Evolutionary conservation across 2,797 vertebrate genomes (phyloP).

Genomic region (Oryzias dopingdopingensis): DNA sequence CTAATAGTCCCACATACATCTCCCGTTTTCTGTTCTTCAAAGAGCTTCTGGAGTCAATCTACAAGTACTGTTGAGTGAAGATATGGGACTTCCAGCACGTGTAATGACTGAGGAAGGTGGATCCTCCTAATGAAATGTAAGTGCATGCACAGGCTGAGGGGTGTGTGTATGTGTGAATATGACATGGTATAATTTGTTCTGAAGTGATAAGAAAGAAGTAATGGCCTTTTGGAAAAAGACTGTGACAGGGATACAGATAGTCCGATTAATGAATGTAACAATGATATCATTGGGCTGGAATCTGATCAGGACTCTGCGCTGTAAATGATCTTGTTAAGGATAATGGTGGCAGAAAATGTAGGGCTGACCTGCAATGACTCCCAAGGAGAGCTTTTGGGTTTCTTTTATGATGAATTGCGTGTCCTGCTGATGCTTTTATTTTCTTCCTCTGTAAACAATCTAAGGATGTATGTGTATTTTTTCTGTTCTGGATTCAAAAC

Average conservation of each 20-base stretch:
- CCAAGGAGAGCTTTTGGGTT: neutral
- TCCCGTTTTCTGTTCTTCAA: constrained; percentile 42
- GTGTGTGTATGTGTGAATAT: constrained; percentile 17
- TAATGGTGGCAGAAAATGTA: constrained; percentile 12
- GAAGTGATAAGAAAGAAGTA: constrained; percentile 57
- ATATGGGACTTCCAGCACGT: constrained; percentile 36
- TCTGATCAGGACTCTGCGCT: constrained; percentile 38
- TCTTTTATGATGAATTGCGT: neutral
- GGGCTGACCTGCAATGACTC: neutral
- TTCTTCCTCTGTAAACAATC: neutral
- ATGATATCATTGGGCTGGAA: constrained; percentile 51
- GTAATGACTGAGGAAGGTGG: constrained; percentile 41
- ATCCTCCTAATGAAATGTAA: constrained; percentile 36
- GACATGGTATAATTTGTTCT: constrained; percentile 58
- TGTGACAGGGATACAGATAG: constrained; percentile 39
- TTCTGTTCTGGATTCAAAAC: too few species aligned
- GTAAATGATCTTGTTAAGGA: constrained; percentile 41
- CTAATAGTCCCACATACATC: constrained; percentile 51
- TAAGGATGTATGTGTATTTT: neutral
- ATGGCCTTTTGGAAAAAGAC: constrained; percentile 59
- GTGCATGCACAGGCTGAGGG: neutral
- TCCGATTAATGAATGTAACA: constrained; percentile 58
- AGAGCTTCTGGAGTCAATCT: constrained; percentile 53
- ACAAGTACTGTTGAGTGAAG: constrained; percentile 33
- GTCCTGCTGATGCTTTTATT: neutral